These are phyloP conservation scores for Eulemur coronatus DNA, from an alignment of 2,797 vertebrate species.

Conservation along the genomic window DNA sequence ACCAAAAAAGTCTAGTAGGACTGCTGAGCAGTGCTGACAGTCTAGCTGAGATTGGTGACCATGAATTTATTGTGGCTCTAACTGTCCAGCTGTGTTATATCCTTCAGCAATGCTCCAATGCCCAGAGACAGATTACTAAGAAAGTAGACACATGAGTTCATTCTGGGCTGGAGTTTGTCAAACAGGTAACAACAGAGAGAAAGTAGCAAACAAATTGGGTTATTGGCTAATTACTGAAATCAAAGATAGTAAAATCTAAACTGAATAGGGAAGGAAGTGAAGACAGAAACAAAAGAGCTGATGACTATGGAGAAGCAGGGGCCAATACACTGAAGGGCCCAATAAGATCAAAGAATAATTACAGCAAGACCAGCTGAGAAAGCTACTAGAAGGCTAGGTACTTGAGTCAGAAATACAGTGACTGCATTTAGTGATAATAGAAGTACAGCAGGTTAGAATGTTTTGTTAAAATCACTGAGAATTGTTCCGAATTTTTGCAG, in stretches of 20 bases:
- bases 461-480: background rate
- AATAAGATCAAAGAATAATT: background rate
- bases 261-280: background rate
- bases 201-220: background rate
- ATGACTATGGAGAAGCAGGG: background rate
- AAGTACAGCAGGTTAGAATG: background rate
- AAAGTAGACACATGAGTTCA: background rate
- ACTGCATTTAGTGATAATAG: background rate
- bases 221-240: background rate
- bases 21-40: background rate
- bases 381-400: background rate
- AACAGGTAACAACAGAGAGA: background rate
- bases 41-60: background rate
- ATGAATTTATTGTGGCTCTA: background rate
- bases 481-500: background rate
- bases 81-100: background rate
- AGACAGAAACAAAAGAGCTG: background rate
- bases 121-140: background rate
- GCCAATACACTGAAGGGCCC: background rate
- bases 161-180: background rate
- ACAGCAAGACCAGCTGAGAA: background rate
- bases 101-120: background rate
- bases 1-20: background rate
- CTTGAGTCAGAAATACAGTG: background rate
- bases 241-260: background rate